Evolutionary conservation across 2,797 vertebrate species (phyloP), one percentile per base, ranked within the genome.

Genomic region (Rhabdomys pumilio): DNA sequence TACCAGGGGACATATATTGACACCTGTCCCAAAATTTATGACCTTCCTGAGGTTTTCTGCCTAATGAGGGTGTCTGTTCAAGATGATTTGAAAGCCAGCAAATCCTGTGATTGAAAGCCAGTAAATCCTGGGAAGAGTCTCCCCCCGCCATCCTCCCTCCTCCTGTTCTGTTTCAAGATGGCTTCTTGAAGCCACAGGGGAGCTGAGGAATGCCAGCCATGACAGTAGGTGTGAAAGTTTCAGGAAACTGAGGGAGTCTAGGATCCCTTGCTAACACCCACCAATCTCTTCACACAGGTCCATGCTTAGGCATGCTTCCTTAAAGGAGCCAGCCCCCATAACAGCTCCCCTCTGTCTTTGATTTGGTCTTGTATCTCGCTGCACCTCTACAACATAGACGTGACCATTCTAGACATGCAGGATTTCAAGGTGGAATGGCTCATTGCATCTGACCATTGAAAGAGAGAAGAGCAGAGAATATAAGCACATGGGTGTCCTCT

Each of bases 171-270:
- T 17, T 50, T 53, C 57, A 75, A 38, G 61, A n/a, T 53, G 47
- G 34, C 38, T 47, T 14, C 75, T 34, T 47, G 24, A 89, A 88
- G 81, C 67, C 22, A 3, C 14, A 53, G 7, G 11, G 59, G 38
- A 73, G 53, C 80, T 20, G 24, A 95, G 77, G 65, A 26, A 22
- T 6, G 8, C 4, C 3, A 91, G 29, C 72, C 14, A 3, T 50
- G 9, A 53, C 38, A 41, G 1, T 3, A 15, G 44, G 47, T 0
- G 0, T 0, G 24, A 24, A 12, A 26, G 9, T 9, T 3, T 90
- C 72, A 20, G 65, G 55, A 86, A 55, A 59, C 44, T 24, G 5
- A 63, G 44, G 15, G 14, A 34, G 41, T 57, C 61, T 19, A 3
- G 1, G 6, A 0, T 63, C 47, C 26, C 57, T 69, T 2, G 3